These are phyloP conservation scores for Halcyon chelicuti DNA, from an alignment of 2,797 vertebrate species.

Conservation along the genomic window DNA sequence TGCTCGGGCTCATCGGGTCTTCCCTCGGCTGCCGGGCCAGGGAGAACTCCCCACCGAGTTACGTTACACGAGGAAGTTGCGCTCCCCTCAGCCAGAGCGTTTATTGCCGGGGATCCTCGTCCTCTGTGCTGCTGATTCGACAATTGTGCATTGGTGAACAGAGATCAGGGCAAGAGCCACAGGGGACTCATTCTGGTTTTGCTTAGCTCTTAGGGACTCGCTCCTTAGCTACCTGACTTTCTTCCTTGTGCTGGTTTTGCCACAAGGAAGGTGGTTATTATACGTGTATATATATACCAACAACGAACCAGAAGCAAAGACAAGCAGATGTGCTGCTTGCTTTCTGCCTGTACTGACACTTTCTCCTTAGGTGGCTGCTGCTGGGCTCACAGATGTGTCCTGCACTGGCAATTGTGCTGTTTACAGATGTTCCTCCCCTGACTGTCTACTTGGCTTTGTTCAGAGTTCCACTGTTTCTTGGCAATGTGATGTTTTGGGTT, in stretches of 20 bases:
- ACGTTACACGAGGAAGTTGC: not conserved
- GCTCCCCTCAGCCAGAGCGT: accelerated
- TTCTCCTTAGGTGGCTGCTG: not conserved
- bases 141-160: accelerated
- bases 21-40: not conserved
- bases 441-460: not conserved
- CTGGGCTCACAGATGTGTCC: accelerated
- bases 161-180: not conserved
- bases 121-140: not conserved
- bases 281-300: not conserved
- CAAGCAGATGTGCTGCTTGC: not conserved
- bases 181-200: not conserved
- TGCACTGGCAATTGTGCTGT: accelerated
- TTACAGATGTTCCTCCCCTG: not conserved
- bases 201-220: accelerated
- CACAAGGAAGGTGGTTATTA: not conserved
- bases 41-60: not conserved
- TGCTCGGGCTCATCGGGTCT: accelerated
- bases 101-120: not conserved
- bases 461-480: not conserved
- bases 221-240: not conserved
- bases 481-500: not conserved
- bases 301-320: not conserved
- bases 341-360: accelerated
- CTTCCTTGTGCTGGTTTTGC: not conserved